These are phyloP conservation scores for Anguilla megastoma DNA, from an alignment of 2,797 vertebrate species.

Conservation along the genomic window DNA sequence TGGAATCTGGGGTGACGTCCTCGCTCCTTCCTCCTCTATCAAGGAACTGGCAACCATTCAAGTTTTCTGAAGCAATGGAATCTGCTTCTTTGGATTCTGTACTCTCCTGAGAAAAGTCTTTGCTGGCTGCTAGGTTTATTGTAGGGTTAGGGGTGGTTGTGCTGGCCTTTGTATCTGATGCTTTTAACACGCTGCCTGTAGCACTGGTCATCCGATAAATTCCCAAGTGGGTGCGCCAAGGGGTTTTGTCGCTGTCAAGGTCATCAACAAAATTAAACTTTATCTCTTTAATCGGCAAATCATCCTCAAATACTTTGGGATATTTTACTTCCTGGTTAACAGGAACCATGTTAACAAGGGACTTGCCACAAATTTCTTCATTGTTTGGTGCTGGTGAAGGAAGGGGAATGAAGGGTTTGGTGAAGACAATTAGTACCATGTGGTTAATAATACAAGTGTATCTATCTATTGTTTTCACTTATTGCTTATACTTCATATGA, in stretches of 20 bases:
- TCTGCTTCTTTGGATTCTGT: constrained; percentile 33
- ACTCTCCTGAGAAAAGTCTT: constrained; percentile 30
- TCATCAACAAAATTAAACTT: constrained; percentile 46
- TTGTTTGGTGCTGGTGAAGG: constrained; percentile 51
- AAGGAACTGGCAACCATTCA: neutral
- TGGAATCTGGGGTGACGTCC: constrained; percentile 1
- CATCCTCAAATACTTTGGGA: constrained; percentile 53
- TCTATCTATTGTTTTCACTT: neutral
- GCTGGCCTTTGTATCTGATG: neutral
- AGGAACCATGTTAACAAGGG: constrained; percentile 65
- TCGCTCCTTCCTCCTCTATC: neutral
- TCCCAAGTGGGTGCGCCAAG: constrained; percentile 75
- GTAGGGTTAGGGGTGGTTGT: neutral
- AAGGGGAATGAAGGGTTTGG: neutral
- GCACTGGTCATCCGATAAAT: constrained; percentile 60
- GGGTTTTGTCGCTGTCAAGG: constrained; percentile 46
- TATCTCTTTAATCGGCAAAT: constrained; percentile 52
- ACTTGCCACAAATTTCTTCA: constrained; percentile 50
- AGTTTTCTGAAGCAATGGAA: constrained; percentile 26
- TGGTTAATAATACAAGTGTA: neutral
- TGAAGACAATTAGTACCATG: neutral
- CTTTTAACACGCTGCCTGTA: neutral
- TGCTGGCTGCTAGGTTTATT: neutral
- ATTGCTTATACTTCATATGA: neutral
- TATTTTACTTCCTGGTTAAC: constrained; percentile 60